Percentiles rank a stretch among this genome's conserved stretches.
These are phyloP conservation scores for Hemicentrotus pulcherrimus DNA, from an alignment of 35 echinoderm and acorn worm genomes.

Conservation along the genomic window DNA sequence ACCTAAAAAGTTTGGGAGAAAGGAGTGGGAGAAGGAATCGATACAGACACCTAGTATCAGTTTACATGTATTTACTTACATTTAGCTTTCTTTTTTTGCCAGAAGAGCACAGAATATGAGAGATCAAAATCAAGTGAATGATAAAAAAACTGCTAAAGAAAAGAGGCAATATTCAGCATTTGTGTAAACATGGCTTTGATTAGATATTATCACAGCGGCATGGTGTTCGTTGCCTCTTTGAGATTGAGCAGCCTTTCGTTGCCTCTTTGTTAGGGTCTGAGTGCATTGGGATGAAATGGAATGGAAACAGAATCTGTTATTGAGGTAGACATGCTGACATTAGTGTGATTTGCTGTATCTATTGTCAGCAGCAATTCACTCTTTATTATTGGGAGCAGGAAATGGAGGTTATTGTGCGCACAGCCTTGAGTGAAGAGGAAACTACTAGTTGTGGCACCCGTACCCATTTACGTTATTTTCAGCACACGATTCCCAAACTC, in stretches of 20 bases:
- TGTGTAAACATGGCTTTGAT: neutral
- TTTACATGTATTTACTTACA: neutral
- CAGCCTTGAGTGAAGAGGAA: neutral
- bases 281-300: neutral
- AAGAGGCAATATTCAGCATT: neutral
- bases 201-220: neutral
- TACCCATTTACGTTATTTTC: neutral
- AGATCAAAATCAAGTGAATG: neutral
- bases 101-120: neutral
- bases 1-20: neutral
- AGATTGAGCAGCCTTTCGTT: neutral
- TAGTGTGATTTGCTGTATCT: neutral
- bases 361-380: constrained; percentile 12
- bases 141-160: neutral
- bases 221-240: too few relatives aligned
- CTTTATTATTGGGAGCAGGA: neutral
- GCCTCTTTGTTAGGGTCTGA: neutral
- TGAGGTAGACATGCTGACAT: constrained; percentile 16
- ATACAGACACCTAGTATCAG: neutral
- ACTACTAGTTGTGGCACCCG: neutral
- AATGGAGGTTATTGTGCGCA: neutral
- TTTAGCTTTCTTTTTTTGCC: neutral
- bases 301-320: constrained; percentile 34
- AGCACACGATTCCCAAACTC: neutral
- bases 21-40: neutral